Base-by-base conservation (phyloP, 2,113 vertebrate species). In the Catagonus wagneri region DNA sequence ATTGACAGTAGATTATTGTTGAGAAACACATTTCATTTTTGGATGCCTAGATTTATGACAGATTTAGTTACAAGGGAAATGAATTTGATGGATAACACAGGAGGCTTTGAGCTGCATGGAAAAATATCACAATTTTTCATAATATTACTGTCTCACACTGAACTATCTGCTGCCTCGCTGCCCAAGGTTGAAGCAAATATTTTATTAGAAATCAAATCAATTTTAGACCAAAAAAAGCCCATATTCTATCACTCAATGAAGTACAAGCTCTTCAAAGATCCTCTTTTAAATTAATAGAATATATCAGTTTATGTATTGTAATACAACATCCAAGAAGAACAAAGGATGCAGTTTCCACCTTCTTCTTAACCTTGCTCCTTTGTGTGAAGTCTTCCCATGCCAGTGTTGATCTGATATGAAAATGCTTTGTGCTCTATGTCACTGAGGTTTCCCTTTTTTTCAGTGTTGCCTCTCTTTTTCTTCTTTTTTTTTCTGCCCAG, bases 131-230 rank as follows among this genome's bases (percentile, higher is more conserved):
- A 74, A 58, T 93, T 90, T 95, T 95, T 94, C 20, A 76, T 89
- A 92, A 93, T 76, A 88, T 88, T 92, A 89, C 11, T 52, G 7
- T 92, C 68, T 96, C 61, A 74, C 65, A 88, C 56, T 97, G 94
- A 94, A 87, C 75, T 90, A 39, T 88, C 9, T 52, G n/a, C 83
- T 86, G 52, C 34, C 86, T 76, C 92, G 5, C 22, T 76, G 25
- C 20, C 78, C 60, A 93, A 89, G 89, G 75, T 95, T 52, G 56
- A 92, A 76, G 75, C 93, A 95, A 97, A 87, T 94, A 85, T 95
- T 96, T 97, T 95, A 95, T 93, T 97, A 86, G 75, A 97, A 97
- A 86, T 96, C 39, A 95, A 95, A 94, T 97, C 83, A 90, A 85
- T 90, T 97, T 96, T 84, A 94, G 71, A 97, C 72, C 95, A 97